phyloP scores from a whole-genome alignment of 2,113 vertebrate species.

The Phyllopteryx taeniolatus region DNA sequence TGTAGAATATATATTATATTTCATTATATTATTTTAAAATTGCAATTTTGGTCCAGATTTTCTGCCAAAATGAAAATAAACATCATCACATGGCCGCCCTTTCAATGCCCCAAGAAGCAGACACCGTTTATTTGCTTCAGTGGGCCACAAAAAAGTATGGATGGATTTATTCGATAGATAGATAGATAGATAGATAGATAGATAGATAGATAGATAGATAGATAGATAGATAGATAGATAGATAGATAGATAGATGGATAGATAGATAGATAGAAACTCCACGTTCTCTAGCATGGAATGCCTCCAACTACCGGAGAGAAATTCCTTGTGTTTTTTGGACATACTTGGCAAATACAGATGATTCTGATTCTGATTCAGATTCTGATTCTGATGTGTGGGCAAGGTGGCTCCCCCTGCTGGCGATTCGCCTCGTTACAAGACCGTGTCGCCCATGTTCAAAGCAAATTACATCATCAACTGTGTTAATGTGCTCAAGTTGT shows the following conservation, averaged over 20 bases:
- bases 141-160: too few relatives aligned
- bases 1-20: too few relatives aligned
- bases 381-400: slow-evolving; percentile 30
- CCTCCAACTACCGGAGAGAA: too few relatives aligned
- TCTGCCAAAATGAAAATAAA: background rate
- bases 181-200: background rate
- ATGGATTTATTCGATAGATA: background rate
- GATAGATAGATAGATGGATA: background rate
- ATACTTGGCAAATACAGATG: too few relatives aligned
- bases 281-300: background rate
- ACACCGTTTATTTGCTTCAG: too few relatives aligned
- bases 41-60: background rate
- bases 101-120: too few relatives aligned
- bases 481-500: background rate
- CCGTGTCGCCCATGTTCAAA: background rate
- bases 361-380: too few relatives aligned
- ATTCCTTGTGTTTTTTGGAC: too few relatives aligned
- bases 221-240: too few relatives aligned
- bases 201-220: background rate
- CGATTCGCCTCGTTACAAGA: slow-evolving; percentile 25
- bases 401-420: slow-evolving; percentile 64
- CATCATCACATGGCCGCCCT: too few relatives aligned
- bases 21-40: too few relatives aligned
- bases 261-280: background rate
- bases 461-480: background rate